Evolutionary conservation across 2,888 invertebrate genomes (phyloP), one percentile per base, ranked within the genome.

Genomic region (Zele albiditarsus): DNA sequence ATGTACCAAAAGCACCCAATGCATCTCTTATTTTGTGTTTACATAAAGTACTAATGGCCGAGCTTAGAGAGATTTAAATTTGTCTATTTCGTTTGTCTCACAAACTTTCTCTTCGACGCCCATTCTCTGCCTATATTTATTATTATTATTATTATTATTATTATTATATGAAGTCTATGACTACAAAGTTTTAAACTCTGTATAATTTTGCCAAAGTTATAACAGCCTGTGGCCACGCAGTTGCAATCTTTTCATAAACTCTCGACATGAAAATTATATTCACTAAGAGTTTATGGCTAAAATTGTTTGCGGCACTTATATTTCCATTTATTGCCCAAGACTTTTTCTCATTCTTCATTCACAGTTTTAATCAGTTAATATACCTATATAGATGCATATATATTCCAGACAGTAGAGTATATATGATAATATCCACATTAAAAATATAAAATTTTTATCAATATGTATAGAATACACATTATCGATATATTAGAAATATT

Each of bases 31-130:
- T 87, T 88, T 86, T 84, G 84, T 89, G 87, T 89, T 89, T 89
- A 87, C 88, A 85, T 84, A 88, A 84, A 78, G 84, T 86, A 85
- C 88, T 89, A 89, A 89, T 89, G 88, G 88, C 80, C 83, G 80
- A 82, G 88, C 88, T 88, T 88, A 88, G 88, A 82, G 86, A 88
- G 89, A 89, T 89, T 89, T 88, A 88, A 89, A 89, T 88, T 88
- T 86, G 84, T 84, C 84, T 83, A 82, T 53, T 83, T 80, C 83
- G 81, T 80, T 67, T 38, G 82, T 81, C 76, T 62, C 79, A 68
- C 28, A 74, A 66, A 60, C 49, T 70, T 62, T 71, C 65, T 67
- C 71, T 60, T 46, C 20, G 27, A 28, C 65, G 70, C 71, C 70
- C 67, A 71, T 67, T 69, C 42, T 14, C 28, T 49, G 27, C 62